Conservation (phyloP, 2,797 vertebrate species). For the Poecilia gillii region DNA sequence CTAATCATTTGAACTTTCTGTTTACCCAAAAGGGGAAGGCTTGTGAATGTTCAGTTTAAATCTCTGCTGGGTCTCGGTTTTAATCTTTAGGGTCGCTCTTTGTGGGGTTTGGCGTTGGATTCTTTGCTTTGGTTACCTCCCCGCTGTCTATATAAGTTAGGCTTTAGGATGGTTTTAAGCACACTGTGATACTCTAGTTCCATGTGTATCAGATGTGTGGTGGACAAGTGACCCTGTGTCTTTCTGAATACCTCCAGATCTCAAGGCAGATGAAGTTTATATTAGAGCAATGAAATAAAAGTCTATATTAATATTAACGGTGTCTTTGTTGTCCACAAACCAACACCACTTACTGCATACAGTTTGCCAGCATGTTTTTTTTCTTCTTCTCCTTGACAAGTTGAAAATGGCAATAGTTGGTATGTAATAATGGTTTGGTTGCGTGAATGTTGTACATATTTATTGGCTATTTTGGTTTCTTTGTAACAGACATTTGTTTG, state of each 20-base stretch:
- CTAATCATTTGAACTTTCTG: background rate
- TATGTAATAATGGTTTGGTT: background rate
- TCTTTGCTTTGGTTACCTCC: background rate
- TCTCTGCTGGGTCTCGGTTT: background rate
- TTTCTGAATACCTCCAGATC: background rate
- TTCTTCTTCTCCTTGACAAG: background rate
- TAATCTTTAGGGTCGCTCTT: background rate
- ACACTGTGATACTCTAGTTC: background rate
- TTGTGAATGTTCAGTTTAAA: background rate
- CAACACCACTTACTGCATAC: background rate
- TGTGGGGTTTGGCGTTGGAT: background rate
- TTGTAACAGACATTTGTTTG: too few species aligned
- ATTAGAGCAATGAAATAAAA: background rate
- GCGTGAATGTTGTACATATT: background rate
- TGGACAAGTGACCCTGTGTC: background rate
- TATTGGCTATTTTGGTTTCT: background rate
- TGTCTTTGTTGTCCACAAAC: background rate
- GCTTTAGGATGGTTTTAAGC: background rate
- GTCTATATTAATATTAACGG: background rate
- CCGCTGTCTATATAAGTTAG: background rate
- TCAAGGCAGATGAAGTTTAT: background rate
- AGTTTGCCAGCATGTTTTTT: background rate
- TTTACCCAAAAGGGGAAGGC: background rate
- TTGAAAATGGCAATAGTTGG: background rate
- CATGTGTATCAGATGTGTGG: background rate